A percentile compares a stretch with the other conserved stretches of the same genome.
Conservation (phyloP, 2,888 invertebrate genomes). For the Melanophora roralis region DNA sequence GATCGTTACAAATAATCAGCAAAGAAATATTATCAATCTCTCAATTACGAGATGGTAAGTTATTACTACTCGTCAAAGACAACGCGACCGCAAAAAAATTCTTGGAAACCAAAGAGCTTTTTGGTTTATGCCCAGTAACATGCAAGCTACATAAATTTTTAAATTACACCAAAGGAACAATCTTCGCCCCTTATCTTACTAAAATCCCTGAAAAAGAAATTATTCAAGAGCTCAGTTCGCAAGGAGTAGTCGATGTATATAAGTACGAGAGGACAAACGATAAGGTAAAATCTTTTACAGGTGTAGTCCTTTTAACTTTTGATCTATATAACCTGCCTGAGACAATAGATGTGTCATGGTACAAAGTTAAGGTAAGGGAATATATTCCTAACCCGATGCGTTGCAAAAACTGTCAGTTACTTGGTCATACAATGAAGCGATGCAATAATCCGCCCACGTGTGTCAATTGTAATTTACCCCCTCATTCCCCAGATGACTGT, state of each 20-base stretch:
- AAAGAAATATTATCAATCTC: neutral
- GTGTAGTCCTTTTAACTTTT: constrained; percentile 25
- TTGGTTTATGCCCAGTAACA: constrained; percentile 25
- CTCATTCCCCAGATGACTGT: constrained; percentile 32
- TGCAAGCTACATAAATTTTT: constrained; percentile 30
- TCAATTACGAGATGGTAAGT: neutral
- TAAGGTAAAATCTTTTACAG: neutral
- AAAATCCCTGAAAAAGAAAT: constrained; percentile 53
- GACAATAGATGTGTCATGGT: constrained; percentile 42
- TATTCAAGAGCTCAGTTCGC: constrained; percentile 29
- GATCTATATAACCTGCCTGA: constrained; percentile 30
- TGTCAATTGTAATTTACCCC: constrained; percentile 47
- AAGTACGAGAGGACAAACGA: constrained; percentile 25
- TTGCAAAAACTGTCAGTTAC: constrained; percentile 50
- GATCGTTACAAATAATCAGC: neutral
- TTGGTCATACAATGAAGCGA: constrained; percentile 54
- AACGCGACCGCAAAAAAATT: constrained; percentile 27
- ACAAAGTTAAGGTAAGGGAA: constrained; percentile 32
- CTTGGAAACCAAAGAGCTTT: constrained; percentile 1
- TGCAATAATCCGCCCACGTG: constrained; percentile 42
- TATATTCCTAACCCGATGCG: constrained; percentile 57
- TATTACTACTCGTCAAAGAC: neutral
- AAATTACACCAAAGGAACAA: too few relatives aligned
- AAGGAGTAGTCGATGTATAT: constrained; percentile 44
- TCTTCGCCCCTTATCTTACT: too few relatives aligned